Percentiles rank a stretch among this genome's conserved stretches.
These are phyloP conservation scores for Abrostola triplasia DNA, from an alignment of 2,888 invertebrate species.

Conservation along the genomic window DNA sequence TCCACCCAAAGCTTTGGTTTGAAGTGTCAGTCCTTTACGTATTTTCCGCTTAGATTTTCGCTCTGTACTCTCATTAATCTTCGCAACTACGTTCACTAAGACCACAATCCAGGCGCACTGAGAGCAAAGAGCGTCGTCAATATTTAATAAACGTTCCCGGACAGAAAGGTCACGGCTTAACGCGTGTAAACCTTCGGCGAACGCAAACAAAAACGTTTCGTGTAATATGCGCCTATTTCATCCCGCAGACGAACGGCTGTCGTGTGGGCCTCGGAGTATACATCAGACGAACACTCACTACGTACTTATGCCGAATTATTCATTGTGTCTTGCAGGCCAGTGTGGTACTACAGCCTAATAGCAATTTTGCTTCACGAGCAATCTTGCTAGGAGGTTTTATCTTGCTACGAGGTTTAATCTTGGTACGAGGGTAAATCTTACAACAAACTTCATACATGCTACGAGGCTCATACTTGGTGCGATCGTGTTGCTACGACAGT, in stretches of 20 bases:
- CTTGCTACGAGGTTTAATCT: too few relatives aligned
- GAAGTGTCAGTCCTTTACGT: too few relatives aligned
- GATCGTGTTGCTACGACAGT: too few relatives aligned
- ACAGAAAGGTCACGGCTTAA: conserved; percentile 11
- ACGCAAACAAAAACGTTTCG: conserved; percentile 2
- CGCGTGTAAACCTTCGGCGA: conserved; percentile 8
- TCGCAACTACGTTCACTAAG: neutral
- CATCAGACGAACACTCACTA: neutral
- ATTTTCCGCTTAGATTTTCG: neutral
- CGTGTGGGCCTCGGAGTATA: neutral
- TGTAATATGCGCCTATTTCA: conserved; percentile 12
- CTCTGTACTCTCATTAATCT: neutral
- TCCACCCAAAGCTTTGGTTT: too few relatives aligned
- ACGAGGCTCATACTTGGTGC: too few relatives aligned
- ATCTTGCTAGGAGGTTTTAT: too few relatives aligned
- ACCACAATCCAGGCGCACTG: neutral
- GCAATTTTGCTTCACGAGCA: too few relatives aligned
- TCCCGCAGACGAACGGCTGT: conserved; percentile 5
- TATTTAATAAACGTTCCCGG: conserved; percentile 14
- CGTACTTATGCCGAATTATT: too few relatives aligned
- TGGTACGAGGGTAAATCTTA: too few relatives aligned
- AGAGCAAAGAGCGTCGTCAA: conserved; percentile 1
- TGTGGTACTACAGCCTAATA: too few relatives aligned
- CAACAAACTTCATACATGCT: too few relatives aligned
- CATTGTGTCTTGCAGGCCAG: too few relatives aligned